Conservation (phyloP, 2,888 invertebrate species). For the Hirtodrosophila duncani region DNA sequence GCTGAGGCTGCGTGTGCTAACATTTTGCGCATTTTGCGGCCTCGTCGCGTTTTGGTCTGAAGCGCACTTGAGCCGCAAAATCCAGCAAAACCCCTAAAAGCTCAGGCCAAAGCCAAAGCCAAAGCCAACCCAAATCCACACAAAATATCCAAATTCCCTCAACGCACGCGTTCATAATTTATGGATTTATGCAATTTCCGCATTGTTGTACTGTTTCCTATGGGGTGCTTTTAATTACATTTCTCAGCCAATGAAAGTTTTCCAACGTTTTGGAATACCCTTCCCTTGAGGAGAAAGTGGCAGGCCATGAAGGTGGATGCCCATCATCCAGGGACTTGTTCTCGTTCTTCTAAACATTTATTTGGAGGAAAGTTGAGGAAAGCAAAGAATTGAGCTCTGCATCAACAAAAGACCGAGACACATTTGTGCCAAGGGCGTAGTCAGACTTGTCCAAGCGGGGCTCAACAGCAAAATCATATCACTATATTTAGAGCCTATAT, state of each 20-base stretch:
- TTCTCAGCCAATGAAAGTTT: conserved; percentile 1
- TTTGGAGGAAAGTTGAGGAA: too few relatives aligned
- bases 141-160: conserved; percentile 20
- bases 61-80: conserved; percentile 24
- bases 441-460: too few relatives aligned
- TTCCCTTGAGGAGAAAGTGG: too few relatives aligned
- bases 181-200: conserved; percentile 42
- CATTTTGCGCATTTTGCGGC: conserved; percentile 63
- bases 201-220: conserved; percentile 7
- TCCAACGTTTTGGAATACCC: too few relatives aligned
- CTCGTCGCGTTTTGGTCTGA: conserved; percentile 49
- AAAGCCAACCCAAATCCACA: neutral
- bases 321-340: too few relatives aligned
- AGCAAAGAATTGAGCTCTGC: too few relatives aligned
- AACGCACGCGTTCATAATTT: conserved; percentile 51
- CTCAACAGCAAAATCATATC: too few relatives aligned
- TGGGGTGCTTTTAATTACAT: conserved; percentile 36
- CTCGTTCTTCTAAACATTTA: too few relatives aligned
- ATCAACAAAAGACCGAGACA: too few relatives aligned
- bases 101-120: neutral
- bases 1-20: conserved; percentile 29
- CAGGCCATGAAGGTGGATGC: too few relatives aligned
- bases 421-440: too few relatives aligned
- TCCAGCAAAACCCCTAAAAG: neutral
- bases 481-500: too few relatives aligned